Conservation (phyloP, 2,888 invertebrate genomes). For the Onthophagus sagittarius region DNA sequence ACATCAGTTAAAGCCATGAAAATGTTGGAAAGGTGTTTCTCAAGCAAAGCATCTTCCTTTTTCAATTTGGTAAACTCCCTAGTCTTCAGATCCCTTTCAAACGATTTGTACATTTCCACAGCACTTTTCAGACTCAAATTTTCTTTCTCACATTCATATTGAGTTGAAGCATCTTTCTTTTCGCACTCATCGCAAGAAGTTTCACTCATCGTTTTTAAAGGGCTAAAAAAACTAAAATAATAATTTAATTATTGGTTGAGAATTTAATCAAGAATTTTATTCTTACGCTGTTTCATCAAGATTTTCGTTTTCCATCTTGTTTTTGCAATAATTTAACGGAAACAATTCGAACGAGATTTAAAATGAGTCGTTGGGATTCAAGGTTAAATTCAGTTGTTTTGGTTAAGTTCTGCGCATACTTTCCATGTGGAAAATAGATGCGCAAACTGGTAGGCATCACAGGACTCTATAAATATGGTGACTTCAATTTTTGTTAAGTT, state of each 20-base stretch:
- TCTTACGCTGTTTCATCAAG: neutral
- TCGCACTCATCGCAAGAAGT: neutral
- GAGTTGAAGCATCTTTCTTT: neutral
- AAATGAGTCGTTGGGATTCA: too few relatives aligned
- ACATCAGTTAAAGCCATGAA: neutral
- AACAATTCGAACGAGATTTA: too few relatives aligned
- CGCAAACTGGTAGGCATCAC: too few relatives aligned
- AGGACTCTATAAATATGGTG: too few relatives aligned
- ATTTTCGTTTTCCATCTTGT: neutral
- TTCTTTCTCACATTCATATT: neutral
- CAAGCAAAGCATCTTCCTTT: neutral
- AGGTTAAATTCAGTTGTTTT: too few relatives aligned
- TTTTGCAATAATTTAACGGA: too few relatives aligned
- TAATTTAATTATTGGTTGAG: neutral
- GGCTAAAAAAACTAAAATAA: neutral
- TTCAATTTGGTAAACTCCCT: neutral
- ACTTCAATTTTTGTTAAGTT: neutral
- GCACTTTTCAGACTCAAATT: neutral
- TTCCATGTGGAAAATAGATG: too few relatives aligned
- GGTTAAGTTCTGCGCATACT: too few relatives aligned
- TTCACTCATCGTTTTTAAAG: neutral
- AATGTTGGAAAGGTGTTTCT: neutral
- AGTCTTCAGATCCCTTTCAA: too few relatives aligned
- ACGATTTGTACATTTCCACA: neutral
- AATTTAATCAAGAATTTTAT: neutral